Percentiles rank a stretch among this genome's conserved stretches.
Evolutionary conservation across 2,888 invertebrate genomes (phyloP).

Genomic region (Petrolisthes manimaculis): DNA sequence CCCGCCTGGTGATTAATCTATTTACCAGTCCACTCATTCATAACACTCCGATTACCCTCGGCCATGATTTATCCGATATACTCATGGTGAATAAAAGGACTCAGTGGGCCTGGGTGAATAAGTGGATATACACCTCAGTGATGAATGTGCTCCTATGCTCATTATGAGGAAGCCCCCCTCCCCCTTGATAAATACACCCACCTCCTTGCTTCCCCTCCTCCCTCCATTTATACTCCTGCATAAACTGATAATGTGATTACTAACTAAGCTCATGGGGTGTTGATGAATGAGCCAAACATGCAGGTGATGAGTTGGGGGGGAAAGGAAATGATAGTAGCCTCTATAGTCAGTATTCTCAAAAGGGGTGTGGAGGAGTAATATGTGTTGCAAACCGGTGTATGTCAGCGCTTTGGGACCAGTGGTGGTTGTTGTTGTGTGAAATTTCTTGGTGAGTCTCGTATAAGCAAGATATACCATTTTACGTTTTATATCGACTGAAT

Average conservation of each 20-base stretch:
- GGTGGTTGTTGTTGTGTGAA: too few relatives aligned
- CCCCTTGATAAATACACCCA: conserved; percentile 26
- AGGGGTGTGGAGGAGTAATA: too few relatives aligned
- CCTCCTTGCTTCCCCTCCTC: background rate
- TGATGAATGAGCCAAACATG: background rate
- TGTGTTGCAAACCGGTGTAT: too few relatives aligned
- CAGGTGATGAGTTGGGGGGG: background rate
- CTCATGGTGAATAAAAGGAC: conserved; percentile 30
- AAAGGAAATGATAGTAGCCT: background rate
- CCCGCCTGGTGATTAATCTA: conserved; percentile 35
- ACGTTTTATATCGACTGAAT: too few relatives aligned
- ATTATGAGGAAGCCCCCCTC: conserved; percentile 25
- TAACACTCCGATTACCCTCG: conserved; percentile 51
- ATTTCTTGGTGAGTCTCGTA: too few relatives aligned
- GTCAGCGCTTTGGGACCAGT: too few relatives aligned
- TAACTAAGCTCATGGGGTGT: conserved; percentile 11
- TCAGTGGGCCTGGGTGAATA: conserved; percentile 32
- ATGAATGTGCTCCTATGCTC: conserved; percentile 31
- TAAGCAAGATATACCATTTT: too few relatives aligned
- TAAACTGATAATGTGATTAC: conserved; percentile 29
- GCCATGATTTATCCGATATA: conserved; percentile 32
- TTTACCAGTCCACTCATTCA: conserved; percentile 29
- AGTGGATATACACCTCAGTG: conserved; percentile 3
- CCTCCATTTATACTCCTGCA: background rate
- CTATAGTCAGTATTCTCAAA: too few relatives aligned